Percentiles rank a stretch among this genome's conserved stretches.
Evolutionary conservation across 2,797 vertebrate species (phyloP).

Genomic region (Spea hammondii): DNA sequence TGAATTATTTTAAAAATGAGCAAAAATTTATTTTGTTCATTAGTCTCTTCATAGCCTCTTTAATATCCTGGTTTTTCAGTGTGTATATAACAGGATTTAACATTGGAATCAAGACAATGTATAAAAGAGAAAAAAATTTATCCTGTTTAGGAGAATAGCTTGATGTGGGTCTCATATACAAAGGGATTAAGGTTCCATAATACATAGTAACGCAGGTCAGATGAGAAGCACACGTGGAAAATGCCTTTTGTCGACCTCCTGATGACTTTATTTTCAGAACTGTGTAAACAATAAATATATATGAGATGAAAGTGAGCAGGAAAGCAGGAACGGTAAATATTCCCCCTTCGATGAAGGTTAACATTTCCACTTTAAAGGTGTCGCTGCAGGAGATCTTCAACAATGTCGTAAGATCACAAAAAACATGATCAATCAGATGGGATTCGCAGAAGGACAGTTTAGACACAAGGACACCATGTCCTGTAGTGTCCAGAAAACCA

Average conservation of each 20-base stretch:
- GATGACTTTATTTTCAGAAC: constrained; percentile 53
- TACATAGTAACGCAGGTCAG: too few relatives aligned
- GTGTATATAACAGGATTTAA: constrained; percentile 40
- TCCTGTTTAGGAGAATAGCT: neutral
- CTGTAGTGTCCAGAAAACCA: constrained; percentile 9
- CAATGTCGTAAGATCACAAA: constrained; percentile 26
- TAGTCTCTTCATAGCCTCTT: constrained; percentile 9
- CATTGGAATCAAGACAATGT: constrained; percentile 15
- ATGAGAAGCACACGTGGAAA: constrained; percentile 57
- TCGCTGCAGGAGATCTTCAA: constrained; percentile 30
- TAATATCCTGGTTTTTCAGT: constrained; percentile 38
- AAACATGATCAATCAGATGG: constrained; percentile 27
- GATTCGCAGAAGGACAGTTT: constrained; percentile 28
- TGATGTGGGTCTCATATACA: constrained; percentile 52
- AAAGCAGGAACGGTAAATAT: constrained; percentile 24
- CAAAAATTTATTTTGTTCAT: too few relatives aligned
- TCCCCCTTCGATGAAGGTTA: constrained; percentile 17
- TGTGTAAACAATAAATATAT: constrained; percentile 26
- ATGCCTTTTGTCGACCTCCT: constrained; percentile 56
- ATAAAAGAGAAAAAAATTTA: too few relatives aligned
- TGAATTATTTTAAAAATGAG: too few relatives aligned
- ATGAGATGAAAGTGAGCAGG: constrained; percentile 17
- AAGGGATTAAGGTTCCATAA: constrained; percentile 3
- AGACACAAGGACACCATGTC: constrained; percentile 19
- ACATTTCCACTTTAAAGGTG: constrained; percentile 22